These are phyloP conservation scores for Caenorhabditis sp. DNA, from an alignment of 2,888 invertebrate genomes.

Conservation along the genomic window DNA sequence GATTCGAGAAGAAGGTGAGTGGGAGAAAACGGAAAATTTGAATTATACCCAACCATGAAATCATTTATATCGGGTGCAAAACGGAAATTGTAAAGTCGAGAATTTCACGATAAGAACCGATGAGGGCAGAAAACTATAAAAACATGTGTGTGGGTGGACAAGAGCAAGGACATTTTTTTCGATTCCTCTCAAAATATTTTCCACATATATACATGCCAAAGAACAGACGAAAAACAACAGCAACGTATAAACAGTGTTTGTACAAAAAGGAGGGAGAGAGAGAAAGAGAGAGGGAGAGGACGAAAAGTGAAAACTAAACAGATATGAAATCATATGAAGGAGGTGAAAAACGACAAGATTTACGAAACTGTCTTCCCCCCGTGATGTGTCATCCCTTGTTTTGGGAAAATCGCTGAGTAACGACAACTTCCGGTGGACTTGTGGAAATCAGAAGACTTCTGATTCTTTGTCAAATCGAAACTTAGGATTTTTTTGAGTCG, in stretches of 20 bases:
- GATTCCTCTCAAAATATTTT: slow-evolving; percentile 5
- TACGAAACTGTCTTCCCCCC: background rate
- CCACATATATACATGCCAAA: too few relatives aligned
- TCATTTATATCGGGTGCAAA: background rate
- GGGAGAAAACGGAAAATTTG: background rate
- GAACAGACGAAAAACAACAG: background rate
- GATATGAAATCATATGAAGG: slow-evolving; percentile 33
- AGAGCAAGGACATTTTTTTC: background rate
- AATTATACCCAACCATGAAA: too few relatives aligned
- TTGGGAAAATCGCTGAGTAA: background rate
- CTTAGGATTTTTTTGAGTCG: too few relatives aligned
- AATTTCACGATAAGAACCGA: background rate
- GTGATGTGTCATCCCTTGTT: background rate
- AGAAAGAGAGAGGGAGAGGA: background rate
- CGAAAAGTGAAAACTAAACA: slow-evolving; percentile 18
- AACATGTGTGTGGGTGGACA: background rate
- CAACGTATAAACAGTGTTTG: background rate
- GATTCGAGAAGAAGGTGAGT: background rate
- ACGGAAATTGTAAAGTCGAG: background rate
- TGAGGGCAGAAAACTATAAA: slow-evolving; percentile 5
- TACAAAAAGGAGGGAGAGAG: slow-evolving; percentile 4
- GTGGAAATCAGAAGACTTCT: too few relatives aligned
- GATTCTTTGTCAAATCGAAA: too few relatives aligned
- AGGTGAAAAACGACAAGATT: background rate
- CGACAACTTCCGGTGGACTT: too few relatives aligned